Evolutionary conservation across 2,113 vertebrate genomes (phyloP).

Genomic region (Sphaerodactylus townsendi): DNA sequence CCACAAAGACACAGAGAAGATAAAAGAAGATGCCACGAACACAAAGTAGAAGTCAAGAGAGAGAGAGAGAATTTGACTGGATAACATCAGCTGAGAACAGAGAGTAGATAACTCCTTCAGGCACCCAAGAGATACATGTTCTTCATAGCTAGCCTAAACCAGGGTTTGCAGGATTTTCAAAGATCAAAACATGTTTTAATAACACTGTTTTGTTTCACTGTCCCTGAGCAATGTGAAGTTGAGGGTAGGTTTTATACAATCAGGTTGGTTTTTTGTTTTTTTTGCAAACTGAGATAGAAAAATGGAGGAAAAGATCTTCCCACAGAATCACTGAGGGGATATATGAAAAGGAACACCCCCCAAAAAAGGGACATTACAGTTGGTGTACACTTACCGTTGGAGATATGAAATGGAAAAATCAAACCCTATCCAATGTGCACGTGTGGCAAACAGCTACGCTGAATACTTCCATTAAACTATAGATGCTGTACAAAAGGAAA

Average conservation of each 20-base stretch:
- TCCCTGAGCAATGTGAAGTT: neutral
- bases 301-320: neutral
- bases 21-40: neutral
- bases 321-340: neutral
- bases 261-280: no score
- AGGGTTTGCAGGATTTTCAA: conserved; percentile 10
- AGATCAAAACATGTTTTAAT: neutral
- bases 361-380: neutral
- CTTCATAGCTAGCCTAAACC: neutral
- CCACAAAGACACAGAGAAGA: conserved; percentile 10
- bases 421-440: no score
- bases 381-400: neutral
- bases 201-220: conserved; percentile 3
- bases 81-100: neutral
- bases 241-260: neutral
- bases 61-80: conserved; percentile 8
- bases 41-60: neutral
- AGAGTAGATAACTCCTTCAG: neutral
- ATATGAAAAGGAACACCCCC: neutral
- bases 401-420: neutral
- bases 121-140: neutral
- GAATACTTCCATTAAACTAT: no score
- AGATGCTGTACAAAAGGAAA: no score
- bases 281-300: neutral
- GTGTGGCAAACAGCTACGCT: no score